Base-by-base conservation (phyloP, 2,888 invertebrate species). In the Folsomia candida region DNA sequence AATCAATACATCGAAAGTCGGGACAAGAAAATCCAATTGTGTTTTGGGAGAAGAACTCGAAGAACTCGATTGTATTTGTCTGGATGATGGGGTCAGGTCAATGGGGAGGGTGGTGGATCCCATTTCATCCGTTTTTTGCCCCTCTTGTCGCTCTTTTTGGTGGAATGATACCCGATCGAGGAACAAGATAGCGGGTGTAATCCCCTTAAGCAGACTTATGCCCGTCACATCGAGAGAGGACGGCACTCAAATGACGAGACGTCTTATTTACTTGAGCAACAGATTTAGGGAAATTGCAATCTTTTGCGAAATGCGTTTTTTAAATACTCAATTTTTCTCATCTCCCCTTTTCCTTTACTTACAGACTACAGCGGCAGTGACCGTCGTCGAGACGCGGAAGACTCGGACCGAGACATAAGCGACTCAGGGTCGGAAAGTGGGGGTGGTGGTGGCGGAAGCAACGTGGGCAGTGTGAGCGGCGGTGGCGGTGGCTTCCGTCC, bases 371-470 rank as follows among this genome's bases (percentile, higher is more conserved):
- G 81, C 78, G 60, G 67, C 57, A 77, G 78, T 75, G 76, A 81
- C 77, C 76, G 79, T 79, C 66, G 79, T 28, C 74, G 80, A 28
- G 77, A 80, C 51, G 76, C 79, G 61, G 81, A 82, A 18, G 81
- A 81, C 74, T 80, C 81, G 70, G 81, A 82, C 75, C 78, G 81
- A 65, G 81, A 82, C 73, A 81, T 81, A 67, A 81, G 81, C 71
- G 80, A 80, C 80, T 83, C 83, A 75, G 82, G 83, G 75, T 83
- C 82, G 47, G 83, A 83, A 78, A 82, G 83, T 28, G 83, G 83
- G 51, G 47, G 47, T 47, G 47, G 47, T 18, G 47, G 47, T 47
- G 47, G 47, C 9, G 18, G 47, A 11, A 47, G 47, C 47, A n/a
- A n/a, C n/a, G n/a, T n/a, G n/a, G n/a, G n/a, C n/a, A n/a, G n/a